Evolutionary conservation across 2,797 vertebrate species (phyloP).

Genomic region (Poeciliopsis paucimaculata): DNA sequence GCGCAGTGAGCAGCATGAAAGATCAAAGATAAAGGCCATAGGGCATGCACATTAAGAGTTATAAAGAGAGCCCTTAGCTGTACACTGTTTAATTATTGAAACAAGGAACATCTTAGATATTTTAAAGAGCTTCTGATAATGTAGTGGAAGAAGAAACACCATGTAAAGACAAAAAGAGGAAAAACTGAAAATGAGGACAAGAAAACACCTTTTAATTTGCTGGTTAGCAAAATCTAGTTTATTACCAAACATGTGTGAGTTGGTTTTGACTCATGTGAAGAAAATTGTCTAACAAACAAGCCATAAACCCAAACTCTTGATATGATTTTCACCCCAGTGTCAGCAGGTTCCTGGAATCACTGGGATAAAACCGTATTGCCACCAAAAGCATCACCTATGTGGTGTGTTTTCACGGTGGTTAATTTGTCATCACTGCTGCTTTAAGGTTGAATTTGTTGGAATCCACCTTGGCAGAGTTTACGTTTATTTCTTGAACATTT

Average conservation of each 20-base stretch:
- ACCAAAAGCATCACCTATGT: not conserved
- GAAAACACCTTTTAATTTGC: constrained; percentile 63
- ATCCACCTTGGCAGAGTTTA: not conserved
- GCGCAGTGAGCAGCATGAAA: constrained; percentile 68
- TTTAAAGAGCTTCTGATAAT: constrained; percentile 76
- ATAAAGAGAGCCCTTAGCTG: constrained; percentile 76
- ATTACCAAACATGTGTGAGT: constrained; percentile 32
- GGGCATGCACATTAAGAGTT: constrained; percentile 79
- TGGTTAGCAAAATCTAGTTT: constrained; percentile 51
- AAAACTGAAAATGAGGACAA: constrained; percentile 44
- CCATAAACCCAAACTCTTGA: not conserved
- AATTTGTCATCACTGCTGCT: not conserved
- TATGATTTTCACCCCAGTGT: not conserved
- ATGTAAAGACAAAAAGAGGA: constrained; percentile 54
- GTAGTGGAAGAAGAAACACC: constrained; percentile 64
- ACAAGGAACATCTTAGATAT: constrained; percentile 80
- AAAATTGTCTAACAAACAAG: not conserved
- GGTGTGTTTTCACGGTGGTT: not conserved
- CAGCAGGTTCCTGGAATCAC: constrained; percentile 3
- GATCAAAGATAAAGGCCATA: constrained; percentile 83
- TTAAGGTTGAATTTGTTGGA: not conserved
- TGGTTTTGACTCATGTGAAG: constrained; percentile 26
- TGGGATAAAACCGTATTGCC: constrained; percentile 10
- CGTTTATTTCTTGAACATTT: not conserved
- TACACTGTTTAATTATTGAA: constrained; percentile 81